phyloP scores from a whole-genome alignment of 2,888 invertebrate species.

The Drosophila anomelani region DNA sequence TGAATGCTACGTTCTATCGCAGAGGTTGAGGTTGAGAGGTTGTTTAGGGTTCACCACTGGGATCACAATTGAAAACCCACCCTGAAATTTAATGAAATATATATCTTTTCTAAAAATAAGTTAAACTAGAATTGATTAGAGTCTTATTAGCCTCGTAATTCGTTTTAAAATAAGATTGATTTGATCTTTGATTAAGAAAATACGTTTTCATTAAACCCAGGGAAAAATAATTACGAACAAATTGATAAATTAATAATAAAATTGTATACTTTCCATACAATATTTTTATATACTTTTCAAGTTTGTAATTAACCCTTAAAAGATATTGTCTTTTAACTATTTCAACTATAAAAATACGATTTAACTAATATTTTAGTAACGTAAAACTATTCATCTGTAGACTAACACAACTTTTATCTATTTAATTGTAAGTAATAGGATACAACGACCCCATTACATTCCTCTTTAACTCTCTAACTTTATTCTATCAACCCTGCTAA shows the following conservation, averaged over 20 bases:
- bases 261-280: neutral
- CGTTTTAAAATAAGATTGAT: neutral
- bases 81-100: too few relatives aligned
- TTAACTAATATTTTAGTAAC: too few relatives aligned
- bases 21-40: constrained; percentile 1
- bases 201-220: neutral
- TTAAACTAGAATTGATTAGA: neutral
- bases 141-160: neutral
- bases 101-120: neutral
- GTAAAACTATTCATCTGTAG: neutral
- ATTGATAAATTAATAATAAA: neutral
- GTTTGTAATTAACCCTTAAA: neutral
- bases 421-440: neutral
- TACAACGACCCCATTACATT: neutral
- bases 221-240: neutral
- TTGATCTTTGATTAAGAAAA: neutral
- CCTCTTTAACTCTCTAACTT: neutral
- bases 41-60: neutral
- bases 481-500: neutral
- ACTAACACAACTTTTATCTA: too few relatives aligned
- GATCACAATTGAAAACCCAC: neutral
- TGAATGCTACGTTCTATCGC: constrained; percentile 11
- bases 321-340: too few relatives aligned
- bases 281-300: neutral
- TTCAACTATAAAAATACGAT: too few relatives aligned